Percentiles rank a stretch among this genome's conserved stretches.
Evolutionary conservation across 2,113 vertebrate species (phyloP).

Genomic region (Geococcyx californianus): DNA sequence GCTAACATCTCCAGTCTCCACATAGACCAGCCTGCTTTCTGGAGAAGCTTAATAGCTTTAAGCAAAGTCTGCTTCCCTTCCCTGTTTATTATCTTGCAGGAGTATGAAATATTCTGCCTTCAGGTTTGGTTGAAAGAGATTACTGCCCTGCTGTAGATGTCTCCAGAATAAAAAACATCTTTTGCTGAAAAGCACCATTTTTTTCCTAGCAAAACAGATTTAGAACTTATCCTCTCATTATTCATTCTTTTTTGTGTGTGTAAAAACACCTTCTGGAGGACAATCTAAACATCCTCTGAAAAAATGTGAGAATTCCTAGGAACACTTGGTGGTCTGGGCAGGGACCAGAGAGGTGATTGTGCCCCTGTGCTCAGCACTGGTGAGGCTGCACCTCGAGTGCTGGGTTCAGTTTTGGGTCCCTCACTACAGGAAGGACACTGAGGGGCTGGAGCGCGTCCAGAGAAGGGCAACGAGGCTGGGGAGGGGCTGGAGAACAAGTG

Average conservation of each 20-base stretch:
- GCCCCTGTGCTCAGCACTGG: too few species aligned
- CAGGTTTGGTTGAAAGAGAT: not conserved
- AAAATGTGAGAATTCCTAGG: not conserved
- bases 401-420: too few species aligned
- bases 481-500: too few species aligned
- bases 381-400: too few species aligned
- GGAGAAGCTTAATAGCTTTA: not conserved
- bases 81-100: not conserved
- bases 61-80: constrained; percentile 30
- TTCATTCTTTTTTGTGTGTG: not conserved
- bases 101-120: not conserved
- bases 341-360: too few species aligned
- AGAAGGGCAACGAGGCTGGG: too few species aligned
- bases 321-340: not conserved
- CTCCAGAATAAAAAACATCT: not conserved
- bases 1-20: not conserved
- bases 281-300: not conserved
- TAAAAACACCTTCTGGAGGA: not conserved
- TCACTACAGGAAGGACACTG: too few species aligned
- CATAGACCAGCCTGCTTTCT: not conserved
- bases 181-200: not conserved
- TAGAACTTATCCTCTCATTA: not conserved
- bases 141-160: not conserved
- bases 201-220: not conserved
- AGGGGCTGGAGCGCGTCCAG: too few species aligned